Evolutionary conservation across 2,113 vertebrate species (phyloP), one percentile per base, ranked within the genome.

Genomic region (Ictalurus furcatus): DNA sequence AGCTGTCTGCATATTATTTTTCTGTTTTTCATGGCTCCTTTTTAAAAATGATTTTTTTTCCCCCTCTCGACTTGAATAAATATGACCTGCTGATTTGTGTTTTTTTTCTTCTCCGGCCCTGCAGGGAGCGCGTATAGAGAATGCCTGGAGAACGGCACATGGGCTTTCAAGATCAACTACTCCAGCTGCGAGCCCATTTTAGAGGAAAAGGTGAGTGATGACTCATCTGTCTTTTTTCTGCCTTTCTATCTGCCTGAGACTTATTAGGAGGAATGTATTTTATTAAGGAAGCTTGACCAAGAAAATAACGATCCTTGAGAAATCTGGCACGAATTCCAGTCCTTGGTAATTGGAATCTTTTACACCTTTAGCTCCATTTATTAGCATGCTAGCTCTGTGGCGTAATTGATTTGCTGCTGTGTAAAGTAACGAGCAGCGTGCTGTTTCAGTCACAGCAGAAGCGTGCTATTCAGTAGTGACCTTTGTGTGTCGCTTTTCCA

Each of bases 111-210:
- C 19, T 23, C 17, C 8, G 61, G 21, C 30, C 37, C 88, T 88
- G 52, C 93, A 99, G 98, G 97, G 92, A 99, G 95, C 65, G 97
- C 96, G 73, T 98, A 98, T 94, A 96, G 98, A 91, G 97, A 98
- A 92, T 99, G 98, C 93, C 94, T 97, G 93, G 98, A 97, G 88
- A 99, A 99, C 21, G 98, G 98, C 17, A 99, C 97, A 0, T 99
- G 98, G 98, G 97, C 98, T 52, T 93, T 96, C 69, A 97, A 96
- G 94, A 97, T 97, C 93, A 98, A 99, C 95, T 99, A 99, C 94
- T 99, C 98, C 12, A 97, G 96, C 90, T 99, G 98, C 0, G 97
- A 98, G 85, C 98, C 98, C 84, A 99, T 99, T 94, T 92, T 99
- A 92, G 97, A 97, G 9, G 97, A 98, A 87, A 98, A 99, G 97